phyloP scores from a whole-genome alignment of 2,797 vertebrate species.

The Bovichtus diacanthus region DNA sequence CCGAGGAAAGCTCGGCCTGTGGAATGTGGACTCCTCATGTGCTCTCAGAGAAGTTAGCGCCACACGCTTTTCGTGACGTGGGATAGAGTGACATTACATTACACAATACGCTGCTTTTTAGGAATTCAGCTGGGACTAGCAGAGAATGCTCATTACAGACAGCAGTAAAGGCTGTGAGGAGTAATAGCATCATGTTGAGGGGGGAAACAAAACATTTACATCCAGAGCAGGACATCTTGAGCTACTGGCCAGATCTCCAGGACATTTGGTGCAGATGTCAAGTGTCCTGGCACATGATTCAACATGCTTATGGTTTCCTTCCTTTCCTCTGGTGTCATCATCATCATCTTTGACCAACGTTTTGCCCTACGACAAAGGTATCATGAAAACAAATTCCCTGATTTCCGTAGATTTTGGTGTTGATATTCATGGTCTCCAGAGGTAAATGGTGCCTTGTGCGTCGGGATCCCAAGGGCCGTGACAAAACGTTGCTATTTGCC shows the following conservation, averaged over 20 bases:
- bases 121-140: conserved; percentile 15
- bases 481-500: too few relatives aligned
- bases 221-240: neutral
- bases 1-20: conserved; percentile 37
- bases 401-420: neutral
- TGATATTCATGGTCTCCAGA: neutral
- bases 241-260: neutral
- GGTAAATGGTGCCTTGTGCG: too few relatives aligned
- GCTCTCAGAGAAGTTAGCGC: conserved; percentile 37
- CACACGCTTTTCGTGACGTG: conserved; percentile 17
- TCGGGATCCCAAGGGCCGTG: too few relatives aligned
- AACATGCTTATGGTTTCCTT: neutral
- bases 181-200: neutral
- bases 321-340: conserved; percentile 6
- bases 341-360: neutral
- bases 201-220: neutral
- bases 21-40: conserved; percentile 69
- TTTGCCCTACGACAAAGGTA: neutral
- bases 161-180: neutral
- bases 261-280: neutral
- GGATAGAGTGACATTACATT: conserved; percentile 30
- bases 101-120: conserved; percentile 30
- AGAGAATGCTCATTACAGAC: conserved; percentile 2
- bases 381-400: neutral
- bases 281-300: neutral